Evolutionary conservation across 1,140 invertebrate genomes (phyloP), one percentile per base, ranked within the genome.

Genomic region (Sarcophaga bullata): DNA sequence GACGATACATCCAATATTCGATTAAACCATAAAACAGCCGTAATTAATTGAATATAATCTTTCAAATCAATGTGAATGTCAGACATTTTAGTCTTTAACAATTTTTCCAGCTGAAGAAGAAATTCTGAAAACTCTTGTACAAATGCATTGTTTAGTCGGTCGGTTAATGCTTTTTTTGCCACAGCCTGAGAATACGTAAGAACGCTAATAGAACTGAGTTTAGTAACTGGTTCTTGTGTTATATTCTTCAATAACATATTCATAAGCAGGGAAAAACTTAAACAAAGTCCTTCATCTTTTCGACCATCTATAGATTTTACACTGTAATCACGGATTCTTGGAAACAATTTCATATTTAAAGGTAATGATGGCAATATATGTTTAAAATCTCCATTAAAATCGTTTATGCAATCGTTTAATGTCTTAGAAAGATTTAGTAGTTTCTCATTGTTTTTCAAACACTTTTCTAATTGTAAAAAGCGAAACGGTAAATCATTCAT

Each of bases 151-250:
- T 85, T 85, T 25, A 85, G 84, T 80, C 87, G 86, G 48, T 86
- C 85, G 5, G 83, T 85, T 6, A 89, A 82, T 0, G 81, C 54
- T 3, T 85, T 73, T 0, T 52, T 52, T 3, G 47, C 48, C n/a
- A 90, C 54, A 0, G 86, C 87, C 80, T 89, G 87, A 0, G 89
- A 90, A 58, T 90, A 90, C 46, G 86, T 84, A 10, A 90, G 58
- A 0, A 85, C 87, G 82, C 85, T 78, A 46, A 87, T 81, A 0
- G 85, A 9, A 25, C 84, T 84, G 0, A 86, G 48, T 62, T 85
- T 83, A 37, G 11, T 81, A 0, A 81, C 54, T 0, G 72, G 0
- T 11, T 58, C 17, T 0, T 48, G 25, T 0, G 86, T 84, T 17
- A 90, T 85, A 46, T 84, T 37, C 1, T 78, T 13, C 0, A 90